Base-by-base conservation (phyloP, 2,888 invertebrate genomes). In the Drosophila mayaguana region DNA sequence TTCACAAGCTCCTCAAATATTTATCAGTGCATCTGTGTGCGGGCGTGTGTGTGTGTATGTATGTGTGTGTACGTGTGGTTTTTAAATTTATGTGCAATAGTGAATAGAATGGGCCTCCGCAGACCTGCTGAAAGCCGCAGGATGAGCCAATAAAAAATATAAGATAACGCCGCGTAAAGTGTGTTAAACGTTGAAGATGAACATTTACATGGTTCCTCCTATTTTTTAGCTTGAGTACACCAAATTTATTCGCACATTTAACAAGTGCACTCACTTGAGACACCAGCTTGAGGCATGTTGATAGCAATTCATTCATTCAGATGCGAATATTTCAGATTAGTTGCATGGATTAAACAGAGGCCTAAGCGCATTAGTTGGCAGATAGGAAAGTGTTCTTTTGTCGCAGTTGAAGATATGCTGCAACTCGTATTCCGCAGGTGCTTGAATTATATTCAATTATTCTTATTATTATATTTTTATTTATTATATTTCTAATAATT, bases 51-150 rank as follows among this genome's bases (percentile, higher is more conserved):
- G 46, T 45, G 45, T 42, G 22, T 45, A 43, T 40, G 50, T 28
- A n/a, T 25, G 25, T 38, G 14, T 42, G 20, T 55, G 34, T 62
- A 61, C 12, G 60, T 69, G 76, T 69, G 77, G 82, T 70, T 81
- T 75, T 69, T 32, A 78, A 89, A 86, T 89, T 89, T 87, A 82
- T 89, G 82, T 88, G 75, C 78, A 46, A 40, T 72, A 72, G 73
- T 78, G 87, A 81, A 87, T 79, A 88, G 80, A 86, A 81, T 81
- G 80, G 71, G 81, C 61, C 78, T 74, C 78, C 54, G 64, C 56
- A 67, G 74, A 72, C 69, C 66, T 72, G 74, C 50, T 65, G 80
- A 82, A 88, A 88, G 86, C 88, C 83, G 51, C 88, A 83, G 88
- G 70, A 73, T 80, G 83, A 72, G 68, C 80, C 86, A 86, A 88